phyloP scores from a whole-genome alignment of 2,113 vertebrate genomes.

The Neomonachus schauinslandi region DNA sequence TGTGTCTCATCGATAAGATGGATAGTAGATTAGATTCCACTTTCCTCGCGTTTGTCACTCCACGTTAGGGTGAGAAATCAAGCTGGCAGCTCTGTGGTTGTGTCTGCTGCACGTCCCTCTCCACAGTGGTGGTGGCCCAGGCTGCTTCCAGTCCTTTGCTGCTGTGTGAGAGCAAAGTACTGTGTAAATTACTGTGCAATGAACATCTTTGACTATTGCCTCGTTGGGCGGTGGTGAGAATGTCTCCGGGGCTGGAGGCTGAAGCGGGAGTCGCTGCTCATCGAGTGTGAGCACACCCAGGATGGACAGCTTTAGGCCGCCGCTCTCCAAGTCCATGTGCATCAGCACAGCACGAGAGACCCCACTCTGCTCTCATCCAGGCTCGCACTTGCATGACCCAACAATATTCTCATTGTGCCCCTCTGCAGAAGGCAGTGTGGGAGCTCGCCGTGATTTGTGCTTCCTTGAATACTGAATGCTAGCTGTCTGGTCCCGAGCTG shows the following conservation, averaged over 20 bases:
- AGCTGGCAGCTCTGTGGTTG: fast-evolving
- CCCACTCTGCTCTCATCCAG: too few species aligned
- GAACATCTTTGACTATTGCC: not conserved
- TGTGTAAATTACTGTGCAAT: fast-evolving
- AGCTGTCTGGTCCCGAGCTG: not conserved
- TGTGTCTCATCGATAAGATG: not conserved
- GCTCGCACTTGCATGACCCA: fast-evolving
- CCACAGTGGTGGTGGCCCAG: not conserved
- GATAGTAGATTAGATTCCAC: not conserved
- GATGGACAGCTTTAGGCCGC: fast-evolving
- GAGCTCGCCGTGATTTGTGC: fast-evolving
- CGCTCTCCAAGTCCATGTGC: fast-evolving
- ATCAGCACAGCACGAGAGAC: fast-evolving
- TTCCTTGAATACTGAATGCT: not conserved
- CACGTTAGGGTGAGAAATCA: not conserved
- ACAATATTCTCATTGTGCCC: not conserved
- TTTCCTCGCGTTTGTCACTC: not conserved
- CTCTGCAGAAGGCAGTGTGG: fast-evolving
- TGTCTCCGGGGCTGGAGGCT: not conserved
- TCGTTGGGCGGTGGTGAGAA: not conserved
- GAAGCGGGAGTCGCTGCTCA: not conserved
- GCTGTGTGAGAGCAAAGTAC: not conserved
- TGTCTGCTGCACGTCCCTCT: not conserved
- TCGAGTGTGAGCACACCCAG: not conserved
- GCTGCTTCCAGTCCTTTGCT: not conserved